A percentile compares a stretch with the other conserved stretches of the same genome.
Conservation (phyloP, 2,797 vertebrate genomes). For the Esox masquinongy region DNA sequence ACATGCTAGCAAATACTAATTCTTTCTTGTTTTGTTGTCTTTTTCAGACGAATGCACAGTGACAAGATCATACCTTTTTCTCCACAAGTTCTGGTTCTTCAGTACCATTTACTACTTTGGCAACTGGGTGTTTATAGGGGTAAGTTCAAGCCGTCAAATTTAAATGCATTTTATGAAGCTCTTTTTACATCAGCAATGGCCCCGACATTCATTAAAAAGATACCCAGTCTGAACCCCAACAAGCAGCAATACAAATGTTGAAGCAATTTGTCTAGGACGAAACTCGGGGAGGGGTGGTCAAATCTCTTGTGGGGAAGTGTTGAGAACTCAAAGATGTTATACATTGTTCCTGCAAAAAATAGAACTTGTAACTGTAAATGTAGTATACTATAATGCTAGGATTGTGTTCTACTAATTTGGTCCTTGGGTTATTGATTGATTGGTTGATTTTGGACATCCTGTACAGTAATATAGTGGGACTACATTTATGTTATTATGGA, state of each 20-base stretch:
- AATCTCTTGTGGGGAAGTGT: constrained; percentile 58
- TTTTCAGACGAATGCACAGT: constrained; percentile 91
- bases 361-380: background rate
- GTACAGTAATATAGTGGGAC: too few species aligned
- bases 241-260: too few species aligned
- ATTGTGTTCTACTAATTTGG: background rate
- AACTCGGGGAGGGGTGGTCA: too few species aligned
- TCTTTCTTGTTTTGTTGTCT: background rate
- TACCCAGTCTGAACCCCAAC: too few species aligned
- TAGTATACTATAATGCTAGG: background rate
- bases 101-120: constrained; percentile 98
- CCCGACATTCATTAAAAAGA: too few species aligned
- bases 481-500: too few species aligned
- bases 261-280: too few species aligned
- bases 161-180: too few species aligned
- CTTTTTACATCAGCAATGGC: too few species aligned
- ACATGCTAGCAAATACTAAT: background rate
- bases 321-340: background rate
- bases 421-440: background rate
- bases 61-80: constrained; percentile 94
- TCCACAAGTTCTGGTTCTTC: constrained; percentile 99
- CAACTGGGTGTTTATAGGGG: constrained; percentile 95
- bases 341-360: background rate
- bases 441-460: background rate
- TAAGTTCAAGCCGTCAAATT: constrained; percentile 49